Conservation (phyloP, 2,888 invertebrate genomes). For the Cosmia trapezina region DNA sequence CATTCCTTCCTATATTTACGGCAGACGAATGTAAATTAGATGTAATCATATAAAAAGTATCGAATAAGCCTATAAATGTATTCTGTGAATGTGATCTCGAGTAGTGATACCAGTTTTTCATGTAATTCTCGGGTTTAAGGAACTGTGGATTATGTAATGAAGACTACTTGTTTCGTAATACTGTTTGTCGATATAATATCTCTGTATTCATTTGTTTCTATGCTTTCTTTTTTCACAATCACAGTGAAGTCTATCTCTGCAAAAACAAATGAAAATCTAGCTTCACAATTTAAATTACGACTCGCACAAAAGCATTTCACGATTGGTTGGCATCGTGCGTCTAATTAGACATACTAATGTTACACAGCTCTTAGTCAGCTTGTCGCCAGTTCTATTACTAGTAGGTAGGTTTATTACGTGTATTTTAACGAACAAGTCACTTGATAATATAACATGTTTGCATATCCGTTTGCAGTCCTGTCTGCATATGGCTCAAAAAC, state of each 20-base stretch:
- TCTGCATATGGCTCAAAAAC: constrained; percentile 20
- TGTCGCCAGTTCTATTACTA: constrained; percentile 50
- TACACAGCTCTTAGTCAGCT: constrained; percentile 32
- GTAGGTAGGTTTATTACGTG: background rate
- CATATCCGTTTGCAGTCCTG: constrained; percentile 27
- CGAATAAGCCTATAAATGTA: constrained; percentile 32
- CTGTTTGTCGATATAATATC: background rate
- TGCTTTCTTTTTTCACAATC: constrained; percentile 10
- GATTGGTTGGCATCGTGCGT: constrained; percentile 13
- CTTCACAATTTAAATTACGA: constrained; percentile 2
- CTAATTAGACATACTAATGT: constrained; percentile 34
- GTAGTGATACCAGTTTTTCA: constrained; percentile 53
- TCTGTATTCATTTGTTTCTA: background rate
- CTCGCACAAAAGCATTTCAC: constrained; percentile 27
- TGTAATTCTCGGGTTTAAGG: constrained; percentile 28
- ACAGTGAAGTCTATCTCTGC: background rate
- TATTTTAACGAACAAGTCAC: constrained; percentile 21
- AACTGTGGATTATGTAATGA: constrained; percentile 42
- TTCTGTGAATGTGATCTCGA: constrained; percentile 42
- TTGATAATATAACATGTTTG: constrained; percentile 33
- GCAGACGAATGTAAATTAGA: constrained; percentile 61
- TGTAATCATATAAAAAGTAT: constrained; percentile 55
- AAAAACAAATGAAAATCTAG: constrained; percentile 19
- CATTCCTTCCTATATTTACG: constrained; percentile 61
- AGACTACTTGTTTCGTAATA: constrained; percentile 28